Base-by-base conservation (phyloP, 2,888 invertebrate species). In the Drosophila limbata region DNA sequence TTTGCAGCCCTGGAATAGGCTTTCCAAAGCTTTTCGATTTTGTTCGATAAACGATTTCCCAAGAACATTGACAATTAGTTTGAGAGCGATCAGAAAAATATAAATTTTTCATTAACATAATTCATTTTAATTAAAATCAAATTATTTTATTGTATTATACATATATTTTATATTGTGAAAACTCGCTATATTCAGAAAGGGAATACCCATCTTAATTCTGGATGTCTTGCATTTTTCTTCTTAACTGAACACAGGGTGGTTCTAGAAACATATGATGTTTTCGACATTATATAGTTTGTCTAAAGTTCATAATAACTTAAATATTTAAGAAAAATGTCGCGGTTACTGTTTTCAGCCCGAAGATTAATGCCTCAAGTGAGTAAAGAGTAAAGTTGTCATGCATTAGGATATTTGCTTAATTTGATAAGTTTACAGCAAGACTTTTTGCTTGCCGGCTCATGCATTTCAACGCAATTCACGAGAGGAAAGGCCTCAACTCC, bases 401-500 rank as follows among this genome's bases (percentile, higher is more conserved):
- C 13, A 17, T 39, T n/a, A 2, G 15, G 25, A 31, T 42, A 53
- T 15, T 10, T 25, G 44, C 45, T 3, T 19, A 55, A 60, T 48
- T 39, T 39, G 40, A 50, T 63, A 35, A 11, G 33, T 68, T 65
- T 62, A 11, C 63, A 88, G 81, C 73, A 80, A 61, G 86, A 88
- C n/a, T 76, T 88, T 47, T 47, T 88, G 68, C 66, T 79, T 55
- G 88, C 84, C 88, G 84, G 88, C 66, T 69, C 81, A 37, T 70
- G 71, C 61, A 69, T 72, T 48, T 47, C 80, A 48, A 63, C 57
- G 52, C 83, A 79, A 47, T 67, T 69, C 4, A 77, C 72, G 6
- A 77, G 90, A 62, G 79, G 81, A 40, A 91, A 91, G 71, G 79
- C 91, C 13, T 94, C 94, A 17, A 96, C 96, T 9, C 98, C 98